A percentile compares a stretch with the other conserved stretches of the same genome.
phyloP scores from a whole-genome alignment of 2,888 invertebrate species.

The Athalia cordata region DNA sequence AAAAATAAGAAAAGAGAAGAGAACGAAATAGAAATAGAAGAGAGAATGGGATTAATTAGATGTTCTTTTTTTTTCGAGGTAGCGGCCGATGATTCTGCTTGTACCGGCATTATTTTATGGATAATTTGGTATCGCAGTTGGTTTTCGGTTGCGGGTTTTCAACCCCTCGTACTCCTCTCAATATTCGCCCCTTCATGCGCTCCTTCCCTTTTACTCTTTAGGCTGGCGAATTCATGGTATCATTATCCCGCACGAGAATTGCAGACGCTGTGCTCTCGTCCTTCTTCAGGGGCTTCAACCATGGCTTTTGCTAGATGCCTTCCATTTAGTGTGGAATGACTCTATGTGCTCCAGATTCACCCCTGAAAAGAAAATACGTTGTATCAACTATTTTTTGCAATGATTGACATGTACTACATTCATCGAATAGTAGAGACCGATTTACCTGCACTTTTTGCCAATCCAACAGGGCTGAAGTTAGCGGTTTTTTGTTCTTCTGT shows the following conservation, averaged over 20 bases:
- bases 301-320: slow-evolving; percentile 81
- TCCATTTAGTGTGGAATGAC: slow-evolving; percentile 91
- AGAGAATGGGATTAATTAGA: slow-evolving; percentile 4
- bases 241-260: slow-evolving; percentile 48
- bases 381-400: neutral
- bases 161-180: slow-evolving; percentile 57
- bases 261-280: slow-evolving; percentile 52
- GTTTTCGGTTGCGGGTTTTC: slow-evolving; percentile 62
- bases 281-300: slow-evolving; percentile 74
- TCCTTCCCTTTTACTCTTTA: slow-evolving; percentile 15
- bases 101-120: neutral
- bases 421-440: neutral
- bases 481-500: slow-evolving; percentile 76
- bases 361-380: slow-evolving; percentile 74
- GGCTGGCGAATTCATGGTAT: slow-evolving; percentile 46
- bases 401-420: neutral
- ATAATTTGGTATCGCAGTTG: slow-evolving; percentile 40
- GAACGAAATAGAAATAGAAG: too few relatives aligned
- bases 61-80: too few relatives aligned
- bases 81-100: too few relatives aligned
- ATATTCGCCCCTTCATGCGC: slow-evolving; percentile 29
- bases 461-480: slow-evolving; percentile 83
- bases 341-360: slow-evolving; percentile 88
- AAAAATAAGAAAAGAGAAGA: too few relatives aligned
- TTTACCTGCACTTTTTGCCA: slow-evolving; percentile 82